These are phyloP conservation scores for Andrena cerasifolii DNA, from an alignment of 1,140 invertebrate species.

Conservation along the genomic window DNA sequence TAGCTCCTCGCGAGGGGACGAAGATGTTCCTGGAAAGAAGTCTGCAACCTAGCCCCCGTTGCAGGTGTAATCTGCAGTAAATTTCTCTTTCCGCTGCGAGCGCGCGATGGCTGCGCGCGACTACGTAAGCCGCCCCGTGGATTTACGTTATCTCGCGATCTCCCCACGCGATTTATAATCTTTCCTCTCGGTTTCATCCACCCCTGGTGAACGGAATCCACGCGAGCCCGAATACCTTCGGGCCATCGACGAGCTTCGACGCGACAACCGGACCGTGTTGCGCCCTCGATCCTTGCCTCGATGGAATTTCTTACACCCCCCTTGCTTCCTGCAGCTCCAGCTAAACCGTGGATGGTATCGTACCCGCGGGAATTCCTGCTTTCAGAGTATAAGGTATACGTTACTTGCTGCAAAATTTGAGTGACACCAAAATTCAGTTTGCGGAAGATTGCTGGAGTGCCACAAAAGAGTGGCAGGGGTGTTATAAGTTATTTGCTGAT, in stretches of 20 bases:
- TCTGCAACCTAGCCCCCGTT: slow-evolving; percentile 10
- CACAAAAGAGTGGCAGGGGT: too few species aligned
- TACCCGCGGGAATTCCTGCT: too few species aligned
- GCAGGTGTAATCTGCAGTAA: slow-evolving; percentile 55
- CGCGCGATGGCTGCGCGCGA: background rate
- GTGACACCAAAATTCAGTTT: too few species aligned
- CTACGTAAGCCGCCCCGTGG: slow-evolving; percentile 19
- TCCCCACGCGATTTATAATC: slow-evolving; percentile 37
- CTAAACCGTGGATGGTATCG: too few species aligned
- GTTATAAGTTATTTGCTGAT: too few species aligned
- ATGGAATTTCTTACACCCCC: too few species aligned
- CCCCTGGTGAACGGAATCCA: background rate
- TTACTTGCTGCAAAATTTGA: too few species aligned
- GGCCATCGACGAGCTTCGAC: background rate
- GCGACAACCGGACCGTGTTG: too few species aligned
- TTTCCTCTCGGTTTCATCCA: background rate
- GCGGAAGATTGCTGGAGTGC: too few species aligned
- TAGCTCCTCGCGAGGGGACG: background rate
- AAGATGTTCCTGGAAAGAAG: slow-evolving; percentile 20
- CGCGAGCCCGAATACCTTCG: background rate
- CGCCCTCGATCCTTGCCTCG: too few species aligned
- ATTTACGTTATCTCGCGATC: slow-evolving; percentile 41
- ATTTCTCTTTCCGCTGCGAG: slow-evolving; percentile 25
- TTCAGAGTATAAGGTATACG: too few species aligned
- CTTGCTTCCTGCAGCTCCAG: too few species aligned